A percentile compares a stretch with the other conserved stretches of the same genome.
Conservation (phyloP, 2,113 vertebrate species). For the Rhagologus leucostigma region DNA sequence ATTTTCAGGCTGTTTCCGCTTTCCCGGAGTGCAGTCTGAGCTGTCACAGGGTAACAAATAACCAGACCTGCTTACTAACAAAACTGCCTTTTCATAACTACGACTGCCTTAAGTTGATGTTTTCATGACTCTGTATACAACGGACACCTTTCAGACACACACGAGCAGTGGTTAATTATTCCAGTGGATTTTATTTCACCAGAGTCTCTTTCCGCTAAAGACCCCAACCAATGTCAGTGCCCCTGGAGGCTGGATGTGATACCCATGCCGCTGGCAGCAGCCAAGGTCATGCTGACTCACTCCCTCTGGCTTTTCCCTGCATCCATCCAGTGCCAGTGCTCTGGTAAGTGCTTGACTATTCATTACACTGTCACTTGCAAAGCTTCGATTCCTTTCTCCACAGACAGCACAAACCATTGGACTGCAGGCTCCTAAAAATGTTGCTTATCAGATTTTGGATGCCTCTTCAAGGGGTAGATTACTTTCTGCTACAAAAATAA, state of each 20-base stretch:
- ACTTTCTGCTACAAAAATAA: neutral
- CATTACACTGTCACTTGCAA: neutral
- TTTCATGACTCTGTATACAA: neutral
- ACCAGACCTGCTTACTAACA: neutral
- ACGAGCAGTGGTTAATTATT: neutral
- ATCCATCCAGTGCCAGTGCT: neutral
- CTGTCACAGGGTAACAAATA: neutral
- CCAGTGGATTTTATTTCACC: neutral
- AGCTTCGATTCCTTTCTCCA: neutral
- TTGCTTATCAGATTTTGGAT: neutral
- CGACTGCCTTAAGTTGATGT: neutral
- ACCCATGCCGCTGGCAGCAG: neutral
- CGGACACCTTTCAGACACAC: neutral
- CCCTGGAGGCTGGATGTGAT: neutral
- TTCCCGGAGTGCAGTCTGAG: accelerated
- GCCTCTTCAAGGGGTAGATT: neutral
- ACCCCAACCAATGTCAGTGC: neutral
- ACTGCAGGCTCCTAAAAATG: neutral
- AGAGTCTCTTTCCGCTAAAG: neutral
- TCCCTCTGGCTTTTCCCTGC: conserved; percentile 7
- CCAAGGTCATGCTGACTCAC: conserved; percentile 59
- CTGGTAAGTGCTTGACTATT: neutral
- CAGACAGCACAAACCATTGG: neutral
- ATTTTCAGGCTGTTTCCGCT: neutral
- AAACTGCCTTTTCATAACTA: neutral